Base-by-base conservation (phyloP, 2,113 vertebrate species). In the Xenus cinereus region DNA sequence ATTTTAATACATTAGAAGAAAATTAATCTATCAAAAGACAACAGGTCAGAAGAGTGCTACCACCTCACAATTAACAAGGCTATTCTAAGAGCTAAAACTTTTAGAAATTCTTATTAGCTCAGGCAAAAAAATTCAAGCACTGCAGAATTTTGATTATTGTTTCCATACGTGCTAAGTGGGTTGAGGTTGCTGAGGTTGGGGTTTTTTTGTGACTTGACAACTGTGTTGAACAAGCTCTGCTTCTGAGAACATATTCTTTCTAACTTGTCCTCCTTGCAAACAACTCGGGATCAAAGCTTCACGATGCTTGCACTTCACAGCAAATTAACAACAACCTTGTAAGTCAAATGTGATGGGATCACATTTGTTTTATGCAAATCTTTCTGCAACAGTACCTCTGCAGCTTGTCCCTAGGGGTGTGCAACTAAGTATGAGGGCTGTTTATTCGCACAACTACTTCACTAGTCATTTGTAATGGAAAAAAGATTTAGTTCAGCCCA, bases 221-320 rank as follows among this genome's bases (percentile, higher is more conserved):
- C 76, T 63, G 32, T 50, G 39, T 78, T 71, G 64, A 84, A 89
- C 9, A 89, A 90, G 68, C 67, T 85, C 43, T 57, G 41, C 13
- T 86, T 84, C 80, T 30, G 12, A 87, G 43, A 71, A 56, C 24
- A n/a, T 21, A 23, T 2, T 80, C 57, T 21, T 62, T 57, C 56
- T 69, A 87, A 75, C 30, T 81, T 64, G 33, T 56, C 51, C 66
- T 87, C 39, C 56, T 87, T 68, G 62, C 73, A 91, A 84, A 78
- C 41, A 92, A 66, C 50, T 59, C 11, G 1, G 46, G 91, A 92
- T 81, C 94, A 93, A 90, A 95, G 84, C 60, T 84, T 64, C 33
- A 48, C 21, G 24, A 19, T 26, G 46, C 41, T 86, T 76, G 37
- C 67, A 33, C 33, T 50, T 15, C 46, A 35, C 57, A 56, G 51